Evolutionary conservation across 2,888 invertebrate species (phyloP), one percentile per base, ranked within the genome.

Genomic region (Zaprionus bogoriensis): DNA sequence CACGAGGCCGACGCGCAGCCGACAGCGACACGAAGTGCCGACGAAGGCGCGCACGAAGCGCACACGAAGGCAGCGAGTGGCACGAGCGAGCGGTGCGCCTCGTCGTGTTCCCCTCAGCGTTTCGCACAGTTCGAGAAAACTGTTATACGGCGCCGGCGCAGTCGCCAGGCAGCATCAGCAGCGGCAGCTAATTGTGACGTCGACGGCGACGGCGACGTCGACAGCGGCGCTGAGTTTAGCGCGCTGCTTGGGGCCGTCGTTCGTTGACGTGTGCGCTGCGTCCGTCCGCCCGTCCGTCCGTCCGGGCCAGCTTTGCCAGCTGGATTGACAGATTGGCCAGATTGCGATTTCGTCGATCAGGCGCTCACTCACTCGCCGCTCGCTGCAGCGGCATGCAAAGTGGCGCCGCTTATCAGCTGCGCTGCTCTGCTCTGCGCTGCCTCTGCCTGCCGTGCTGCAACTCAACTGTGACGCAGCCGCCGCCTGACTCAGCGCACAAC

Each of bases 301-400:
- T 4, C 41, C 41, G 36, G 14, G 47, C 28, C 23, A 23, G 36
- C 44, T 41, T 46, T 28, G 32, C 45, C 69, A 71, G 68, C 70
- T 74, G 68, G 44, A 54, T 73, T 67, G 45, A 17, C 51, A 48
- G 32, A 14, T 36, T 36, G 14, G 32, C 27, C 32, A 17, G 32
- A 36, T n/a, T n/a, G n/a, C n/a, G 41, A 48, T 58, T 58, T 58
- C n/a, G 41, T 69, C 72, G 72, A 74, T 74, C 75, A 74, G 50
- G 52, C 59, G 61, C n/a, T 44, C 22, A 51, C 38, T 25, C 41
- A 50, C n/a, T n/a, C n/a, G n/a, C n/a, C n/a, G n/a, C n/a, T n/a
- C n/a, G n/a, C n/a, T n/a, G n/a, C n/a, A n/a, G n/a, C n/a, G n/a
- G 50, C 25, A 38, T 17, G 25, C 28, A 45, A 46, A 41, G 25